phyloP scores from a whole-genome alignment of 2,797 vertebrate species.

The Silurus lanzhouensis region DNA sequence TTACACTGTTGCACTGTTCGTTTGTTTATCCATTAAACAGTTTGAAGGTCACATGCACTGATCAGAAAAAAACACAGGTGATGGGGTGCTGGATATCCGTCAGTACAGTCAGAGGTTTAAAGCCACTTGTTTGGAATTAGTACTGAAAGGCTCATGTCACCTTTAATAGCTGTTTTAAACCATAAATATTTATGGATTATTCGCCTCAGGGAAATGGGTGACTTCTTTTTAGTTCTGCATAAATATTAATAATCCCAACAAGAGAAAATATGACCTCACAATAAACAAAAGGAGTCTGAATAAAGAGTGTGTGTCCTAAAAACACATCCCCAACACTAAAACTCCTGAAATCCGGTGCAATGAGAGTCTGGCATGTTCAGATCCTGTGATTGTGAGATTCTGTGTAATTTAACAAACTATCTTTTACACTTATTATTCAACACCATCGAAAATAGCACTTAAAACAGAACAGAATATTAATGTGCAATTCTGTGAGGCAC shows the following conservation, averaged over 20 bases:
- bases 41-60: not conserved
- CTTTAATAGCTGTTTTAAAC: not conserved
- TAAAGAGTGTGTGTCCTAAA: not conserved
- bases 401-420: not conserved
- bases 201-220: not conserved
- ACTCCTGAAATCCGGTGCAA: not conserved
- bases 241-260: not conserved
- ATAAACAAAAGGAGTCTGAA: not conserved
- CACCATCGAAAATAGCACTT: not conserved
- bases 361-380: not conserved
- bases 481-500: not conserved
- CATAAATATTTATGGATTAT: not conserved
- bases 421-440: not conserved
- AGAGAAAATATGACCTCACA: not conserved
- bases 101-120: not conserved
- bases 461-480: not conserved
- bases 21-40: not conserved
- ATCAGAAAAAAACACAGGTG: not conserved
- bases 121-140: not conserved
- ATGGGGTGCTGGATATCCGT: not conserved
- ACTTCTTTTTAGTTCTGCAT: conserved; percentile 1
- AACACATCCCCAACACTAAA: not conserved
- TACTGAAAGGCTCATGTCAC: not conserved
- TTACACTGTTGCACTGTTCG: too few species aligned
- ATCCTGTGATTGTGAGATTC: too few species aligned